Percentiles rank a stretch among this genome's conserved stretches.
These are phyloP conservation scores for Melanotaenia nigrans DNA, from an alignment of 2,797 vertebrate species.

Conservation along the genomic window DNA sequence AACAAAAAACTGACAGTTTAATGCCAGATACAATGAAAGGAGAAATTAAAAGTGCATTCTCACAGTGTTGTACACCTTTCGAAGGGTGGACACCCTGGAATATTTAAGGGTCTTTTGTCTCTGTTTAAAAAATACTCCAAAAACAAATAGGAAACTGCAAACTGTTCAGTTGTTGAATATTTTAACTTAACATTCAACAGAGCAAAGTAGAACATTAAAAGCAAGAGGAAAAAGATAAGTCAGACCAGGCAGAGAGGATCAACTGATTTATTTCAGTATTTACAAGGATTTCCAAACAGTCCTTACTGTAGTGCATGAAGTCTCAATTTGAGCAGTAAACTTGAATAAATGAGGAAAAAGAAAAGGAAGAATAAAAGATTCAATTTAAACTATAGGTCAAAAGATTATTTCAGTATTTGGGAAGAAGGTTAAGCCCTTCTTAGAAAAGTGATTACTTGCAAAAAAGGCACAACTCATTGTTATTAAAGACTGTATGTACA, in stretches of 20 bases:
- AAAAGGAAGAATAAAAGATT: background rate
- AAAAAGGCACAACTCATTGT: conserved; percentile 69
- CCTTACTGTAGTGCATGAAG: conserved; percentile 76
- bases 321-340: conserved; percentile 51
- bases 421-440: background rate
- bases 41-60: too few relatives aligned
- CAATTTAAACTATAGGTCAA: conserved; percentile 37
- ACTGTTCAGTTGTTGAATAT: background rate
- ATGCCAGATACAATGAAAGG: background rate
- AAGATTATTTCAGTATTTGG: conserved; percentile 19
- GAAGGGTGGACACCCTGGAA: too few relatives aligned
- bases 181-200: conserved; percentile 14
- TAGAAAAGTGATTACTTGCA: conserved; percentile 39
- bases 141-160: background rate
- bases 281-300: conserved; percentile 81
- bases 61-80: too few relatives aligned
- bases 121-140: too few relatives aligned
- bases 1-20: background rate
- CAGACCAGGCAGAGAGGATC: conserved; percentile 43
- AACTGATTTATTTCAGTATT: conserved; percentile 82
- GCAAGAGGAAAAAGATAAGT: conserved; percentile 24
- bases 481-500: conserved; percentile 18
- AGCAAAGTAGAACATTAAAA: background rate
- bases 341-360: conserved; percentile 6
- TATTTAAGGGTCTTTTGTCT: too few relatives aligned